Conservation (phyloP, 2,113 vertebrate species). For the Gopherus flavomarginatus region DNA sequence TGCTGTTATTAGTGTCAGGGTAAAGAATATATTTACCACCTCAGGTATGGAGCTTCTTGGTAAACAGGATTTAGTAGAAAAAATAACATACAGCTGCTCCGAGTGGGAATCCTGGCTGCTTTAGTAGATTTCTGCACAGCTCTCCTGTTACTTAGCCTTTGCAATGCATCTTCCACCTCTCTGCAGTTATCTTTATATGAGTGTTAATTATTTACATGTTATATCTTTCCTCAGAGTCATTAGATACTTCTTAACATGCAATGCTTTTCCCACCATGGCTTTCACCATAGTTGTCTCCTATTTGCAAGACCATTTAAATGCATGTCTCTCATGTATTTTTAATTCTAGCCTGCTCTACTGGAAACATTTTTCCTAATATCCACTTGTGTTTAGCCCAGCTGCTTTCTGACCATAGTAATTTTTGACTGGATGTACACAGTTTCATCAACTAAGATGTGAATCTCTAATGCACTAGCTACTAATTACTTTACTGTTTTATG, state of each 20-base stretch:
- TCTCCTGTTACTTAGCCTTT: neutral
- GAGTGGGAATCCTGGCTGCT: neutral
- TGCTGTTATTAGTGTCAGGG: neutral
- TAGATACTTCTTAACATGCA: neutral
- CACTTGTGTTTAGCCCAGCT: neutral
- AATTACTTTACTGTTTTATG: neutral
- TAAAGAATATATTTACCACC: neutral
- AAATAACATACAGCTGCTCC: neutral
- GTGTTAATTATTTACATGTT: neutral
- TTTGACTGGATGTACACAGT: neutral
- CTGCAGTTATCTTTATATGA: neutral
- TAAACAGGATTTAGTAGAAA: slow-evolving; percentile 6
- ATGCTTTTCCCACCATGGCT: neutral
- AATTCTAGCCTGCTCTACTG: neutral
- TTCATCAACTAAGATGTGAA: neutral
- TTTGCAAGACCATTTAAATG: neutral
- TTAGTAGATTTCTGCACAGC: neutral
- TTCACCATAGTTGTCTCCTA: neutral
- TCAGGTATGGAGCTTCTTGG: neutral
- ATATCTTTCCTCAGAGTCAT: neutral
- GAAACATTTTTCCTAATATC: neutral
- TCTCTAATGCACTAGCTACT: neutral
- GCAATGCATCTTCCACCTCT: neutral
- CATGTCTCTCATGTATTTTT: neutral
- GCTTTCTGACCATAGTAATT: neutral